These are phyloP conservation scores for Channa striata DNA, from an alignment of 2,797 vertebrate species.

Conservation along the genomic window DNA sequence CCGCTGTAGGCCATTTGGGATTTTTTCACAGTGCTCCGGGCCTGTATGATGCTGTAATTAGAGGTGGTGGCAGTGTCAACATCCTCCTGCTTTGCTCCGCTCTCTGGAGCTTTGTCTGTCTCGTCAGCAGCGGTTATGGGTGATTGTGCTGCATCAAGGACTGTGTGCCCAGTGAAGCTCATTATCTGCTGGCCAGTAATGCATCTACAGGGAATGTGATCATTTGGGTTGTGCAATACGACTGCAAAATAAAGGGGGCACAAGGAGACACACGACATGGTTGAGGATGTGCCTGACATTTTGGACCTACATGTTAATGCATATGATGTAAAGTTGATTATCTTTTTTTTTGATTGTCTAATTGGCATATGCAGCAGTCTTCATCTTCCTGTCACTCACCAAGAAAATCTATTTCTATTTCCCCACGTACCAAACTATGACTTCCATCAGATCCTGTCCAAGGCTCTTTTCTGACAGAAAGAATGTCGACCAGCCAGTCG, in stretches of 20 bases:
- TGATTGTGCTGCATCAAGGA: conserved; percentile 54
- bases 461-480: too few relatives aligned
- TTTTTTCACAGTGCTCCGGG: conserved; percentile 25
- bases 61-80: conserved; percentile 61
- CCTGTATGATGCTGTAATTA: conserved; percentile 53
- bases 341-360: too few relatives aligned
- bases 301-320: background rate
- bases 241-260: conserved; percentile 13
- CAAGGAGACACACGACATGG: background rate
- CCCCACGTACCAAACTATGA: too few relatives aligned
- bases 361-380: too few relatives aligned
- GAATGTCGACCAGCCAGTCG: too few relatives aligned
- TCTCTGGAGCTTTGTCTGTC: conserved; percentile 47
- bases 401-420: too few relatives aligned
- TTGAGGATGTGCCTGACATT: background rate
- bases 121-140: conserved; percentile 44
- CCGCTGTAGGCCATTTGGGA: conserved; percentile 29
- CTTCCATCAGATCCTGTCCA: too few relatives aligned
- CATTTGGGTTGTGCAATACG: conserved; percentile 10
- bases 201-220: conserved; percentile 8
- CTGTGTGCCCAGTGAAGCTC: conserved; percentile 37
- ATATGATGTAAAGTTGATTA: too few relatives aligned
- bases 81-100: conserved; percentile 34
- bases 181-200: conserved; percentile 36
- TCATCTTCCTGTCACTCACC: too few relatives aligned